Evolutionary conservation across 2,113 vertebrate species (phyloP), one percentile per base, ranked within the genome.

Genomic region (Festucalex cinctus): DNA sequence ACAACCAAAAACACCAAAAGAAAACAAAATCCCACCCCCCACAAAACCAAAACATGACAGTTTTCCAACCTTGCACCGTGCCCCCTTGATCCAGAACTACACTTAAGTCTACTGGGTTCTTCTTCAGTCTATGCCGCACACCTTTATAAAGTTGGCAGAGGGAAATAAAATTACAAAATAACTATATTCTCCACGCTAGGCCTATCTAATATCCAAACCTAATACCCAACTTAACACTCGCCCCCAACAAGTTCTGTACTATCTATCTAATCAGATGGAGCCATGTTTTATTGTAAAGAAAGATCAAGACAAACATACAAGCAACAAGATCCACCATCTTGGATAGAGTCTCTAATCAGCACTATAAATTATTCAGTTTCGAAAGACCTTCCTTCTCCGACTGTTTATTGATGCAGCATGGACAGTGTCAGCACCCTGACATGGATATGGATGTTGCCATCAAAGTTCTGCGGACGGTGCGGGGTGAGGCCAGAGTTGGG

Each of bases 351-450:
- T 93, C 91, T 93, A 93, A 88, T 90, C 83, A 91, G 79, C 49
- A 77, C 82, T 66, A 92, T 93, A 92, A 95, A 94, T 93, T 90
- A 93, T 93, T 94, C 92, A 94, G 89, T 81, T 79, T 69, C 64
- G 80, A 83, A 89, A 91, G 90, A 89, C 89, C 86, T 86, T 89
- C 91, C 90, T 89, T 93, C 91, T 89, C 85, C 91, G 93, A 92
- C n/a, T 93, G 91, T 93, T 93, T 94, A 94, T 94, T 94, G 87
- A 94, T 90, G 92, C 77, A 88, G 90, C 79, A 88, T 75, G 72
- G 86, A 80, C 88, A 81, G 78, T 81, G 88, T 71, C 71, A 87
- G 86, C 74, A 88, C 14, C 67, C 81, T 82, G 85, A 84, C 87
- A 91, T 83, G 75, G 90, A 89, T 91, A 92, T 83, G 86, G 88